Percentiles rank a stretch among this genome's conserved stretches.
Conservation (phyloP, 2,797 vertebrate species). For the Rhadinocentrus ornatus region DNA sequence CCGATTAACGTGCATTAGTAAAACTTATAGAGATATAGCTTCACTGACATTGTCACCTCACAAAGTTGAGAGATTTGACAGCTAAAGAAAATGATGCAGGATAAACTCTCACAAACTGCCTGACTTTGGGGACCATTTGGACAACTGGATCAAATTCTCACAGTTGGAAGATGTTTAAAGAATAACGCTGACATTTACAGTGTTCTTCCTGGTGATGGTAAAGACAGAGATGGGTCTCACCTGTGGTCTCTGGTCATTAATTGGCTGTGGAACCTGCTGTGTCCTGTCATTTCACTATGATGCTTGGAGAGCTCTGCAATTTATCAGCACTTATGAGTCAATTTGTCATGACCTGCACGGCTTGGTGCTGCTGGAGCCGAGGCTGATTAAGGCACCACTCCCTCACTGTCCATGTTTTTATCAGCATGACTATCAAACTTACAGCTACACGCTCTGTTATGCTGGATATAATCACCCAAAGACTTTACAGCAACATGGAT, state of each 20-base stretch:
- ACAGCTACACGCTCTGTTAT: constrained; percentile 10
- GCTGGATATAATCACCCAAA: constrained; percentile 17
- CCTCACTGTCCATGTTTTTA: constrained; percentile 49
- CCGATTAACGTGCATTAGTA: constrained; percentile 77
- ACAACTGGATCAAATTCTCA: constrained; percentile 5
- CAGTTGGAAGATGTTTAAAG: not conserved
- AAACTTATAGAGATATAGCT: constrained; percentile 59
- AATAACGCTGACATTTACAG: constrained; percentile 36
- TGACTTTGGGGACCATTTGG: not conserved
- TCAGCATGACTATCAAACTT: constrained; percentile 19
- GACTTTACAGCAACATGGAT: constrained; percentile 16
- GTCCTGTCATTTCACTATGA: constrained; percentile 69
- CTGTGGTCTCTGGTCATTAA: constrained; percentile 79
- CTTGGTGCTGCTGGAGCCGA: constrained; percentile 52
- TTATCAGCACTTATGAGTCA: constrained; percentile 83
- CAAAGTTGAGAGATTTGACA: constrained; percentile 55
- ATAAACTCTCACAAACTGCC: not conserved
- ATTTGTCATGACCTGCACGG: constrained; percentile 80
- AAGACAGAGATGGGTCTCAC: constrained; percentile 73
- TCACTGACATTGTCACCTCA: constrained; percentile 54
- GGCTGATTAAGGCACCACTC: constrained; percentile 60
- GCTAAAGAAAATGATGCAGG: not conserved
- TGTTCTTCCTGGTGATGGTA: constrained; percentile 27
- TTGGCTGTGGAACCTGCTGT: constrained; percentile 73
- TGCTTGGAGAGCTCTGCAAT: constrained; percentile 65